These are phyloP conservation scores for Furcifer pardalis DNA, from an alignment of 2,797 vertebrate genomes.

Conservation along the genomic window DNA sequence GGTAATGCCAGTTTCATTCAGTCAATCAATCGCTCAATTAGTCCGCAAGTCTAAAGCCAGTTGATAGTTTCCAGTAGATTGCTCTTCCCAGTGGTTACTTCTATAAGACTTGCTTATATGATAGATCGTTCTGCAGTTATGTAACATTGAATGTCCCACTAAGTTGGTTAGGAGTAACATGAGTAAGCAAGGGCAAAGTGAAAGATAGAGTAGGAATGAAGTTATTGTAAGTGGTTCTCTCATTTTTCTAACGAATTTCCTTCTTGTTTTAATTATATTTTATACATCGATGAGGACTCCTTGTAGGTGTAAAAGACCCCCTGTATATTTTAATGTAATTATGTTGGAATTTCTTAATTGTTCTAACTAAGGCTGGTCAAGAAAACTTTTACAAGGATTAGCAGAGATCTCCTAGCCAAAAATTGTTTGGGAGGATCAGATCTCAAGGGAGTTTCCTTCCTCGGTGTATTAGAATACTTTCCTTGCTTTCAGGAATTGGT, in stretches of 20 bases:
- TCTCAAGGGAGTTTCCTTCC: neutral
- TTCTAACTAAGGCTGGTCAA: neutral
- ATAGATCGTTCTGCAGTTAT: neutral
- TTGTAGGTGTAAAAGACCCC: neutral
- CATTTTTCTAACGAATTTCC: neutral
- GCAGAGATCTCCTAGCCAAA: neutral
- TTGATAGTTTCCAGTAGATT: neutral
- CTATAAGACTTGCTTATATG: neutral
- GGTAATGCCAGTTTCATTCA: slow-evolving; percentile 72
- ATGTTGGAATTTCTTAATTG: neutral
- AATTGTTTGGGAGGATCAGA: neutral
- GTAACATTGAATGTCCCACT: neutral
- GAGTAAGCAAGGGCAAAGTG: neutral
- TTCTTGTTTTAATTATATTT: neutral
- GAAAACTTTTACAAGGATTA: neutral
- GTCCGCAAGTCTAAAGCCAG: neutral
- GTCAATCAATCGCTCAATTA: neutral
- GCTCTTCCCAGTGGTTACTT: neutral
- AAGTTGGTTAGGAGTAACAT: neutral
- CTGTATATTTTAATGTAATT: neutral
- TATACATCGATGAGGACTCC: neutral
- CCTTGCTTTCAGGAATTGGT: neutral
- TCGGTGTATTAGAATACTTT: neutral
- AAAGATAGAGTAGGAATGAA: neutral
- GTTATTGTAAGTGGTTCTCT: neutral